These are phyloP conservation scores for Speoplatyrhinus poulsoni DNA, from an alignment of 2,113 vertebrate genomes.

Conservation along the genomic window DNA sequence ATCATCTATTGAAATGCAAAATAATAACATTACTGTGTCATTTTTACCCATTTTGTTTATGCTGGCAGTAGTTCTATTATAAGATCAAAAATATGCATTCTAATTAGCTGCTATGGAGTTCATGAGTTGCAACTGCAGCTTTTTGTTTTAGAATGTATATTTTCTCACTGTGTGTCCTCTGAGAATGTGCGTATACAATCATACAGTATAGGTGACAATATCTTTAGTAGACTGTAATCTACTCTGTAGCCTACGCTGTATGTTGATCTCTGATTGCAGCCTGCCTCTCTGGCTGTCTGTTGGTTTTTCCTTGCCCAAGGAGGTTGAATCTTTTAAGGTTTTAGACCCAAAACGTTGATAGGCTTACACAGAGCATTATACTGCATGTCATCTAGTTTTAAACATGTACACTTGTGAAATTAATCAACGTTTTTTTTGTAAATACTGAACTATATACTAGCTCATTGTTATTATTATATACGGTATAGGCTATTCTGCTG, in stretches of 20 bases:
- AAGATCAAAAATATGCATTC: slow-evolving; percentile 70
- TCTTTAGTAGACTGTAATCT: background rate
- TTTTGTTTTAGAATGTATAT: background rate
- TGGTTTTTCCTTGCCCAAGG: too few species aligned
- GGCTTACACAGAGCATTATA: too few species aligned
- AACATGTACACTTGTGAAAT: too few species aligned
- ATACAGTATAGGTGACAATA: background rate
- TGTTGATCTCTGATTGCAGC: background rate
- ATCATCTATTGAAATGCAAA: slow-evolving; percentile 53
- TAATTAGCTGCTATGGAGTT: slow-evolving; percentile 71
- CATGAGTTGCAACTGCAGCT: background rate
- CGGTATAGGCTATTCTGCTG: too few species aligned
- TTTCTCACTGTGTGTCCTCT: background rate
- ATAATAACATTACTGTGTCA: slow-evolving; percentile 55
- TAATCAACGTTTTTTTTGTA: too few species aligned
- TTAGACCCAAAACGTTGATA: too few species aligned
- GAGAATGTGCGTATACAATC: too few species aligned
- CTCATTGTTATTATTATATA: too few species aligned
- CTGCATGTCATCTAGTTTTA: too few species aligned
- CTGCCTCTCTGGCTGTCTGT: too few species aligned
- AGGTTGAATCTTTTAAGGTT: too few species aligned
- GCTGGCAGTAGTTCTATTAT: slow-evolving; percentile 62
- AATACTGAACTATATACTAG: too few species aligned
- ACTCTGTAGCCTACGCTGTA: background rate
- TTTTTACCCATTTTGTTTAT: slow-evolving; percentile 67